A percentile compares a stretch with the other conserved stretches of the same genome.
Evolutionary conservation across 64 coral and sea anemone species (phyloP).

Genomic region (Montipora sp.): DNA sequence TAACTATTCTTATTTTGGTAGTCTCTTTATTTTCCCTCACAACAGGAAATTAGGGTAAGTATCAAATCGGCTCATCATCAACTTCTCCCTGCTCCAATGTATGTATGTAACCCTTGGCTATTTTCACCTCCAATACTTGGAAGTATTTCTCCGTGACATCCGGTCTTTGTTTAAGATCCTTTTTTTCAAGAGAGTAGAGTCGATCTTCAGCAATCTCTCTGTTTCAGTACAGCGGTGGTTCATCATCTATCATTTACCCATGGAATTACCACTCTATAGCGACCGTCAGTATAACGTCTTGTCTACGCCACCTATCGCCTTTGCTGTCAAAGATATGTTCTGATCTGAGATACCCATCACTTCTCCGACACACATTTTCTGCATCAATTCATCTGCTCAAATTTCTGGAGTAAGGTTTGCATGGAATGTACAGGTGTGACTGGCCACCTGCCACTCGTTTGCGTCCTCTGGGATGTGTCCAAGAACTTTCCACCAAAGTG

Average conservation of each 20-base stretch:
- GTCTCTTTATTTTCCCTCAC: no score
- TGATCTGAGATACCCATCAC: slow-evolving; percentile 23
- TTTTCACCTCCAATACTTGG: no score
- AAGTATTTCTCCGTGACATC: no score
- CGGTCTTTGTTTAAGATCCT: no score
- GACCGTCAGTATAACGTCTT: slow-evolving; percentile 12
- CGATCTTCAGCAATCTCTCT: slow-evolving; percentile 31
- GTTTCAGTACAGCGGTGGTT: slow-evolving; percentile 60
- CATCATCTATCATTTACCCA: slow-evolving; percentile 38
- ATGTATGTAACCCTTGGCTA: no score
- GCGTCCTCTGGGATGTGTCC: slow-evolving; percentile 1
- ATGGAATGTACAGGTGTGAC: slow-evolving; percentile 5
- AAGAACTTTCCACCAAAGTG: slow-evolving; percentile 45
- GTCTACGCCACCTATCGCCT: slow-evolving; percentile 29
- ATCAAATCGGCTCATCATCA: no score
- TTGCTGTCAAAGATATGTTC: not conserved
- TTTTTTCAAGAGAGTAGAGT: not conserved
- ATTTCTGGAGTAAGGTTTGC: not conserved
- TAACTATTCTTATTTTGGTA: no score
- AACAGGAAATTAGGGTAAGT: no score
- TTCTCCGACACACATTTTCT: slow-evolving; percentile 74
- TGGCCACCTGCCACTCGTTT: not conserved
- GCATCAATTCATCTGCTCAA: slow-evolving; percentile 46
- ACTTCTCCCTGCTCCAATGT: no score
- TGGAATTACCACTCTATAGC: slow-evolving; percentile 67